These are phyloP conservation scores for Clupea harengus DNA, from an alignment of 2,113 vertebrate genomes.

Conservation along the genomic window DNA sequence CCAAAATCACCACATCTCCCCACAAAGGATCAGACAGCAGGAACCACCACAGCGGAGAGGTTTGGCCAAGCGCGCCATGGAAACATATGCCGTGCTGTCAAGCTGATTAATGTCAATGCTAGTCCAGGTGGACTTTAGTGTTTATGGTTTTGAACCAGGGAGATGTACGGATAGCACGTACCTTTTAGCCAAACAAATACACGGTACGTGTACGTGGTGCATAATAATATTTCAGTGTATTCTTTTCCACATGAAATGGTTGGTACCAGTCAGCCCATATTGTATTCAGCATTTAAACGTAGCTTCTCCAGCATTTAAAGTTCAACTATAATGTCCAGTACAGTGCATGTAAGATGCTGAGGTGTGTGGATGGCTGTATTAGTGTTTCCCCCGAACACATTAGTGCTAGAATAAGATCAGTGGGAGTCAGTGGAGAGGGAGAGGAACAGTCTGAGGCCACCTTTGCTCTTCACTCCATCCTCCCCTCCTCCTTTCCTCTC, in stretches of 20 bases:
- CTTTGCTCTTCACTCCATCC: neutral
- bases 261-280: too few relatives aligned
- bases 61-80: neutral
- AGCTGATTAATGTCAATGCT: neutral
- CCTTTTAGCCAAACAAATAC: neutral
- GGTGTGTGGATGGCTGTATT: neutral
- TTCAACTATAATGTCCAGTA: neutral
- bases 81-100: slow-evolving; percentile 3
- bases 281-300: too few relatives aligned
- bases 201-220: neutral
- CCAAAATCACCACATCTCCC: neutral
- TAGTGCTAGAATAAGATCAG: neutral
- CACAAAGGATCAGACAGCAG: neutral
- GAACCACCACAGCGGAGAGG: neutral
- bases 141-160: neutral
- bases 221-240: too few relatives aligned
- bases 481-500: neutral
- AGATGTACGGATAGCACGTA: neutral
- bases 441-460: neutral
- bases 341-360: neutral
- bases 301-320: too few relatives aligned
- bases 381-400: neutral
- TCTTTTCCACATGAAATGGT: neutral
- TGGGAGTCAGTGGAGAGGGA: neutral
- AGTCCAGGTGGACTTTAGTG: neutral